A percentile compares a stretch with the other conserved stretches of the same genome.
Conservation (phyloP, 2,888 invertebrate species). For the Eucera pruinosa region DNA sequence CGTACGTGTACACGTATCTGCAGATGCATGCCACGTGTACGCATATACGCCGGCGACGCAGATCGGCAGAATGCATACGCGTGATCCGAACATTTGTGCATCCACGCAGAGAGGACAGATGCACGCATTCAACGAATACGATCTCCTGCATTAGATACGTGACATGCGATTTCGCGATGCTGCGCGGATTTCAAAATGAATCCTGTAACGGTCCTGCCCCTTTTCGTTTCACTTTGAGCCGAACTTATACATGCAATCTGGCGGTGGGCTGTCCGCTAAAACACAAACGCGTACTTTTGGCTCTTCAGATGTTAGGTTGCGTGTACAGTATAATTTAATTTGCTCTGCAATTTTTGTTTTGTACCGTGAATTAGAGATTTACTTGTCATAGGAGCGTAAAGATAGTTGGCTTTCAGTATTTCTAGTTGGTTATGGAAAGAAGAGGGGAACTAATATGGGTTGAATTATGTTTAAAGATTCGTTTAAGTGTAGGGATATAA, state of each 20-base stretch:
- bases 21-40: not conserved
- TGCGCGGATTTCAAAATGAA: conserved; percentile 4
- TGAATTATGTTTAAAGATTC: too few species aligned
- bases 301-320: not conserved
- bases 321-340: not conserved
- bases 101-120: conserved; percentile 17
- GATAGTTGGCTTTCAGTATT: too few species aligned
- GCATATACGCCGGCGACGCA: conserved; percentile 23
- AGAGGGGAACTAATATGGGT: too few species aligned
- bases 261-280: not conserved
- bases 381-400: too few species aligned
- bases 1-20: not conserved
- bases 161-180: conserved; percentile 10
- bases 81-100: conserved; percentile 20
- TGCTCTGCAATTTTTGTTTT: too few species aligned
- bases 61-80: conserved; percentile 26
- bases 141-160: not conserved
- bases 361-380: too few species aligned
- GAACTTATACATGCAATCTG: conserved; percentile 1
- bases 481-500: too few species aligned
- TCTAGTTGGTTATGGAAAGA: too few species aligned
- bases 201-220: not conserved
- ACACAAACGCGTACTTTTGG: not conserved
- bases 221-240: not conserved
- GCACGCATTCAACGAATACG: conserved; percentile 12